Conservation (phyloP, 2,113 vertebrate species). For the Alosa alosa region DNA sequence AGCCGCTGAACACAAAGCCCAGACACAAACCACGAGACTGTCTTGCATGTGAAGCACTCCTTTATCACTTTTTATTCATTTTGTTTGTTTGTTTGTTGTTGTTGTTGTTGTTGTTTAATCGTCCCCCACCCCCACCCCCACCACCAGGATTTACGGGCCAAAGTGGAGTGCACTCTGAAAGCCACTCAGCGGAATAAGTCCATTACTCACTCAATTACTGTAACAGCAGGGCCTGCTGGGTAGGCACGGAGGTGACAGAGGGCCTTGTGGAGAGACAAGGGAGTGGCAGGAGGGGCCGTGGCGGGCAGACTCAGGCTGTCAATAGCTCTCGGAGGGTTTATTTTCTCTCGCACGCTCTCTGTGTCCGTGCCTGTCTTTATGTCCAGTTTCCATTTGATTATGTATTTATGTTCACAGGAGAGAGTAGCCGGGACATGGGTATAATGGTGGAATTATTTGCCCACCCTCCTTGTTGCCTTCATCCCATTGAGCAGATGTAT, state of each 20-base stretch:
- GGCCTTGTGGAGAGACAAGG: background rate
- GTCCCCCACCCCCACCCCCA: constrained; percentile 57
- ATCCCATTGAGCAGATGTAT: background rate
- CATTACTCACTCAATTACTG: constrained; percentile 75
- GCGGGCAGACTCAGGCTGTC: background rate
- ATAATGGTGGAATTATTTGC: background rate
- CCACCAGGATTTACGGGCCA: constrained; percentile 66
- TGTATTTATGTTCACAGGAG: constrained; percentile 4
- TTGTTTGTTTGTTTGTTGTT: constrained; percentile 46
- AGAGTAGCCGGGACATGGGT: background rate
- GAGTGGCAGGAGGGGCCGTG: background rate
- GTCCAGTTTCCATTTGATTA: background rate
- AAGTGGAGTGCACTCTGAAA: constrained; percentile 65
- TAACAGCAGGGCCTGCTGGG: constrained; percentile 66
- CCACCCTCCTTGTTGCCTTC: background rate
- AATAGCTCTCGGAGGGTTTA: background rate
- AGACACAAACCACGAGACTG: constrained; percentile 42
- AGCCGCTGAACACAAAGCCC: background rate
- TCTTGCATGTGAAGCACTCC: constrained; percentile 45
- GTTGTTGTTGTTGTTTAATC: constrained; percentile 36
- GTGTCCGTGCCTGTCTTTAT: background rate
- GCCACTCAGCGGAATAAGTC: constrained; percentile 72
- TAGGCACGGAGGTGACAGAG: constrained; percentile 30
- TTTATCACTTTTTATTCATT: constrained; percentile 33
- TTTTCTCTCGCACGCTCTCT: background rate